Evolutionary conservation across 2,113 vertebrate species (phyloP), one percentile per base, ranked within the genome.

Genomic region (Tragulus kanchil): DNA sequence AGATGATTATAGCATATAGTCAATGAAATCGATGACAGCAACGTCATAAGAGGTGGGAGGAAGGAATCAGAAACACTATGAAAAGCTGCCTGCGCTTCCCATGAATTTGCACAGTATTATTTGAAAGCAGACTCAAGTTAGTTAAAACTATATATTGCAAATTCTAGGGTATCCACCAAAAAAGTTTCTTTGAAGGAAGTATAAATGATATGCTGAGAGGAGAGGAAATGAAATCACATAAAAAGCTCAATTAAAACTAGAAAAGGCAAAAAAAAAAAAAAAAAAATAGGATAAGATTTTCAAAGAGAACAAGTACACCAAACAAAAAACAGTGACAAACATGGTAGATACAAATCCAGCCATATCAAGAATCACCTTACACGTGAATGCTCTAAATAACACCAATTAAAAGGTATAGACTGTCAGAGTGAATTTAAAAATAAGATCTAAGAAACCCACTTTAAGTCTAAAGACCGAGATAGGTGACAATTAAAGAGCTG

Each of bases 191-290:
- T 81, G n/a, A 71, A 95, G 59, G 54, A 93, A 50, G 8, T 59
- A 45, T 62, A 84, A 54, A 48, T 79, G 31, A 71, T 86, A 79
- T 8, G 4, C 48, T 81, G 56, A 82, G n/a, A 59, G 28, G 6
- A 83, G 67, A 94, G 59, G 52, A 91, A 75, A 36, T 91, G 19
- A 52, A 67, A 67, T 54, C 59, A 87, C 11, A 54, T 45, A 91
- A 91, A 84, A 84, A 58, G 45, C 26, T 85, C 54, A 89, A 25
- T 50, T 94, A 58, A 78, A 93, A 65, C 19, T 16, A 93, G 31
- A 67, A 17, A 88, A 62, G 17, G 15, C 31, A 71, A 42, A 52
- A 79, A 52, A 62, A 52, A 7, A 62, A 52, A 7, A 36, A 36
- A 36, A 36, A 36, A n/a, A 28, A 9, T 1, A 61, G 50, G 45